phyloP scores from a whole-genome alignment of 2,888 invertebrate genomes.

The Ichneumon xanthorius region DNA sequence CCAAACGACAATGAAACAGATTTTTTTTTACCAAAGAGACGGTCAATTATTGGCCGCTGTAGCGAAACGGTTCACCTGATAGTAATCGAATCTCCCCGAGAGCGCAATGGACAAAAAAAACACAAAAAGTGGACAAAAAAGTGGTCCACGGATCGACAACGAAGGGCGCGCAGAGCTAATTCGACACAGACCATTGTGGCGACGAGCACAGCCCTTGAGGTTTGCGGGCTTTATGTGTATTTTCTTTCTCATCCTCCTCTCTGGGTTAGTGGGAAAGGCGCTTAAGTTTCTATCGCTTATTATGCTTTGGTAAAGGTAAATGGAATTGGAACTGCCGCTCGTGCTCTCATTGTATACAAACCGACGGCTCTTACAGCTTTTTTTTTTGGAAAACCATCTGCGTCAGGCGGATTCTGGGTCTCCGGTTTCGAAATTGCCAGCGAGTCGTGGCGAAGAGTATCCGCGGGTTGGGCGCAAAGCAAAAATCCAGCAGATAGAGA shows the following conservation, averaged over 20 bases:
- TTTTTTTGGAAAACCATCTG: background rate
- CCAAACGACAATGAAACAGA: slow-evolving; percentile 21
- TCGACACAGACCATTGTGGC: slow-evolving; percentile 8
- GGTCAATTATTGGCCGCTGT: slow-evolving; percentile 23
- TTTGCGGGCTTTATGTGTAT: background rate
- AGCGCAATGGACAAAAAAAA: background rate
- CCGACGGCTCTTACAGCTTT: background rate
- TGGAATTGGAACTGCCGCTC: slow-evolving; percentile 10
- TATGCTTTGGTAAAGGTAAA: background rate
- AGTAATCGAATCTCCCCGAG: slow-evolving; percentile 44
- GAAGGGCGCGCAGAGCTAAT: background rate
- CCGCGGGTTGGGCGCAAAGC: too few species aligned
- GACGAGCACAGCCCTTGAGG: background rate
- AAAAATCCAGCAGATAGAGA: background rate
- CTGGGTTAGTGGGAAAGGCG: slow-evolving; percentile 5
- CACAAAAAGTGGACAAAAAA: slow-evolving; percentile 13
- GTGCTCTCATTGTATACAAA: background rate
- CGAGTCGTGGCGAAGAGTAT: too few species aligned
- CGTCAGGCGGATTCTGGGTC: too few species aligned
- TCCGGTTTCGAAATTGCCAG: too few species aligned
- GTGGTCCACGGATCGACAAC: background rate
- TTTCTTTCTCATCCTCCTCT: background rate
- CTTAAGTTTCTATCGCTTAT: slow-evolving; percentile 14
- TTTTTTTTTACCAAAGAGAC: slow-evolving; percentile 21
- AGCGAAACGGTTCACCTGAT: background rate